These are phyloP conservation scores for Amphimallon solstitiale DNA, from an alignment of 2,888 invertebrate species.

Conservation along the genomic window DNA sequence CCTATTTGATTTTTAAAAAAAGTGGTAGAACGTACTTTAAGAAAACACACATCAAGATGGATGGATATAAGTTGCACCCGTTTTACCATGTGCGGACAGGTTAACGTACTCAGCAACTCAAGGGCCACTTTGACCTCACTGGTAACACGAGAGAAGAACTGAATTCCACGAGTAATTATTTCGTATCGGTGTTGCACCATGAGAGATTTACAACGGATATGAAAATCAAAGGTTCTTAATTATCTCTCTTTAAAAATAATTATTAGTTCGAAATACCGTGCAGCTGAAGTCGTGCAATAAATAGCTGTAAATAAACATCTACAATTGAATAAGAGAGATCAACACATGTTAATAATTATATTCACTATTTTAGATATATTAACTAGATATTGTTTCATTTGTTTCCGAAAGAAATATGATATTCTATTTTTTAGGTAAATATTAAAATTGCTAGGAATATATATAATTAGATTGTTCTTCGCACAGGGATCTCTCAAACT, in stretches of 20 bases:
- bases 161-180: conserved; percentile 24
- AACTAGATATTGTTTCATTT: too few relatives aligned
- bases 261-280: neutral
- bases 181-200: neutral
- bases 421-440: too few relatives aligned
- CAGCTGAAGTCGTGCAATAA: too few relatives aligned
- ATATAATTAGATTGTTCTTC: too few relatives aligned
- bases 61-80: conserved; percentile 50
- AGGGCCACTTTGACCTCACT: conserved; percentile 45
- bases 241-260: conserved; percentile 2
- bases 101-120: conserved; percentile 50
- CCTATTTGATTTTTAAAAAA: neutral
- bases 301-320: too few relatives aligned
- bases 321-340: too few relatives aligned
- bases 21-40: conserved; percentile 15
- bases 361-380: too few relatives aligned
- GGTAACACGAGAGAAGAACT: conserved; percentile 16
- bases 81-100: conserved; percentile 51
- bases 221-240: conserved; percentile 1
- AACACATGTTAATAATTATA: too few relatives aligned
- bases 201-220: conserved; percentile 1
- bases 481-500: too few relatives aligned
- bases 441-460: too few relatives aligned
- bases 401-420: too few relatives aligned
- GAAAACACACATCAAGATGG: conserved; percentile 6